These are phyloP conservation scores for Diabrotica balteata DNA, from an alignment of 2,888 invertebrate genomes.

Conservation along the genomic window DNA sequence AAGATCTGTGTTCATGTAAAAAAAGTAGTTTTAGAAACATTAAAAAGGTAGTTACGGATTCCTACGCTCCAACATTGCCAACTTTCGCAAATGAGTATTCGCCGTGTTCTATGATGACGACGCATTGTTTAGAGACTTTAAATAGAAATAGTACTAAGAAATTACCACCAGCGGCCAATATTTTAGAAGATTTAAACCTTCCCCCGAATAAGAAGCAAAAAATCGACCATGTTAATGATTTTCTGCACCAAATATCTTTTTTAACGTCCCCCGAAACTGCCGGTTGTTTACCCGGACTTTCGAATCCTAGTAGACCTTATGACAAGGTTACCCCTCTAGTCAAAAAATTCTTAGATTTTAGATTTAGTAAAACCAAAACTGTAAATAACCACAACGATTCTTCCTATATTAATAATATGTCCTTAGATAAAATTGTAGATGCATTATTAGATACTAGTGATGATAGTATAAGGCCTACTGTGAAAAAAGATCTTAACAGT, in stretches of 20 bases:
- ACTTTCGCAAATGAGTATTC: constrained; percentile 68
- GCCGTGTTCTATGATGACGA: constrained; percentile 56
- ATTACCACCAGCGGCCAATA: constrained; percentile 50
- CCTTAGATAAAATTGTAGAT: constrained; percentile 69
- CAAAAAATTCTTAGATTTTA: constrained; percentile 66
- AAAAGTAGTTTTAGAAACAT: constrained; percentile 18
- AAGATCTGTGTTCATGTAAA: constrained; percentile 40
- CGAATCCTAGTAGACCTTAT: constrained; percentile 33
- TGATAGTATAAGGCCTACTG: constrained; percentile 56
- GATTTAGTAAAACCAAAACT: constrained; percentile 60
- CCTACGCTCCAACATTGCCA: constrained; percentile 62
- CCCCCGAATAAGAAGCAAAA: constrained; percentile 55
- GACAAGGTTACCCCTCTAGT: constrained; percentile 68
- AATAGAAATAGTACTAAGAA: constrained; percentile 64
- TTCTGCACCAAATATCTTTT: constrained; percentile 53
- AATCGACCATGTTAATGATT: constrained; percentile 55
- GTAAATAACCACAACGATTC: constrained; percentile 60
- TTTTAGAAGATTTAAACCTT: constrained; percentile 49
- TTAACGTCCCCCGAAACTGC: constrained; percentile 50
- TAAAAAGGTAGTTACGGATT: constrained; percentile 50
- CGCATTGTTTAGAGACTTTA: constrained; percentile 58
- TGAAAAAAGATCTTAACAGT: constrained; percentile 44
- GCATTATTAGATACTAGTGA: constrained; percentile 68
- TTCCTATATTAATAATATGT: constrained; percentile 64
- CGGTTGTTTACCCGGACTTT: constrained; percentile 19